A percentile compares a stretch with the other conserved stretches of the same genome.
Conservation (phyloP, 2,797 vertebrate species). For the Streptopelia turtur region DNA sequence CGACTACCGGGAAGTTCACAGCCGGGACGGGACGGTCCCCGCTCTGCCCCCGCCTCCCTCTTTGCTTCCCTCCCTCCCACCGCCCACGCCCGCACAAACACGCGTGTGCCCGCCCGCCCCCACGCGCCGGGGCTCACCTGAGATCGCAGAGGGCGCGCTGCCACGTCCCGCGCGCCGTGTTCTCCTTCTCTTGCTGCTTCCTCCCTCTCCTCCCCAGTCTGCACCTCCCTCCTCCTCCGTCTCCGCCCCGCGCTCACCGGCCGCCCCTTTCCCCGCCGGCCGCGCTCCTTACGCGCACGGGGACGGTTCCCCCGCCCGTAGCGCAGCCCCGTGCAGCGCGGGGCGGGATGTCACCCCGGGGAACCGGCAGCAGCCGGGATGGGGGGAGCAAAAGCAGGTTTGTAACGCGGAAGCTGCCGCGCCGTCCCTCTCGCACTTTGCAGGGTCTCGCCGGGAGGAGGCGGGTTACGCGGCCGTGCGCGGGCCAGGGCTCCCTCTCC, state of each 20-base stretch:
- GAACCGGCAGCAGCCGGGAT: not conserved
- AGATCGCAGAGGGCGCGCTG: not conserved
- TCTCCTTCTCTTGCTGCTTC: not conserved
- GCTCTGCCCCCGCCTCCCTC: not conserved
- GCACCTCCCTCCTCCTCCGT: no score
- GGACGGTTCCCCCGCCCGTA: not conserved
- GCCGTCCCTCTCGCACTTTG: not conserved
- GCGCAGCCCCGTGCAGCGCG: not conserved
- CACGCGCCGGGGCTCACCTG: not conserved
- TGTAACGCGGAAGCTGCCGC: not conserved
- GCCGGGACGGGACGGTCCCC: not conserved
- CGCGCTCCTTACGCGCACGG: not conserved
- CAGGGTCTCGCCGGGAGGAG: not conserved
- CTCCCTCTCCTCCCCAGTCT: not conserved
- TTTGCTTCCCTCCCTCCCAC: not conserved
- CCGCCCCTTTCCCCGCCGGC: not conserved
- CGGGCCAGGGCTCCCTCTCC: constrained; percentile 57
- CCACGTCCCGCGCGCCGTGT: not conserved
- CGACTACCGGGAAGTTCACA: not conserved
- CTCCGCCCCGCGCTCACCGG: not conserved
- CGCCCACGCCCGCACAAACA: not conserved
- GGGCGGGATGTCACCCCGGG: not conserved
- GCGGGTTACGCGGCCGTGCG: not conserved
- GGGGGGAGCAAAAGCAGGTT: no score
- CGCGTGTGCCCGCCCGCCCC: not conserved